Percentiles rank a stretch among this genome's conserved stretches.
Evolutionary conservation across 2,888 invertebrate species (phyloP).

Genomic region (Troilus luridus): DNA sequence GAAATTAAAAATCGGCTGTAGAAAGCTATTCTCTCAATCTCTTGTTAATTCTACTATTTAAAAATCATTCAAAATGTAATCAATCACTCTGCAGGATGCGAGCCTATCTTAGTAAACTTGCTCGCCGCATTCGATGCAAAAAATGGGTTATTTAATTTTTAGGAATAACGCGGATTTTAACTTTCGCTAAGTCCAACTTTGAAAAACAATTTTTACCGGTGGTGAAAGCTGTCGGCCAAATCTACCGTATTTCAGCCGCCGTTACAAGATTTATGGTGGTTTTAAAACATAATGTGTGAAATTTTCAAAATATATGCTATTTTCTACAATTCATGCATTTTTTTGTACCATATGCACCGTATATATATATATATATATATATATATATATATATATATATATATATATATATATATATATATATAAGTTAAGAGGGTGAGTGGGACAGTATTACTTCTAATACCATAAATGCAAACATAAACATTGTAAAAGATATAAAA

Average conservation of each 20-base stretch:
- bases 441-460: too few relatives aligned
- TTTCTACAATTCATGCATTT: too few relatives aligned
- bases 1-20: neutral
- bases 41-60: neutral
- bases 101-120: neutral
- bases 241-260: neutral
- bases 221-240: neutral
- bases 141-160: neutral
- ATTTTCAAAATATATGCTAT: neutral
- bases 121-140: neutral
- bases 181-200: neutral
- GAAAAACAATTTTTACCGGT: neutral
- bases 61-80: neutral
- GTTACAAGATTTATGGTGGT: too few relatives aligned
- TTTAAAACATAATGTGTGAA: neutral
- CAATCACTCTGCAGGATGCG: neutral
- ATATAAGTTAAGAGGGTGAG: too few relatives aligned
- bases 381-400: too few relatives aligned
- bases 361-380: too few relatives aligned
- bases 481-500: too few relatives aligned
- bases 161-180: neutral
- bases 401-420: too few relatives aligned
- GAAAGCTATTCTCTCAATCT: neutral
- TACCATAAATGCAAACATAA: too few relatives aligned
- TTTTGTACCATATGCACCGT: too few relatives aligned